Base-by-base conservation (phyloP, 1,140 invertebrate genomes). In the Spodoptera litura region DNA sequence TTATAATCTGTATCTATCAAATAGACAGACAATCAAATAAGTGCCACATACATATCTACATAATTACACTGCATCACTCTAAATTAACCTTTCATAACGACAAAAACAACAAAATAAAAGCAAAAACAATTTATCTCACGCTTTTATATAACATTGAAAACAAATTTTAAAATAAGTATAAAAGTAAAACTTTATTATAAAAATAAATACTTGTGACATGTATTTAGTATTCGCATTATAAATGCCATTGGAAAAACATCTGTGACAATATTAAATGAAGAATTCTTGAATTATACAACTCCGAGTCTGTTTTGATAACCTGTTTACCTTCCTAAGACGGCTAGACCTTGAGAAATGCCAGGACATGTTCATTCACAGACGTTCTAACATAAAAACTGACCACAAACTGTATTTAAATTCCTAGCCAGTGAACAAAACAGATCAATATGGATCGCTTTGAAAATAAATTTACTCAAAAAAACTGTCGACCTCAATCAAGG, bases 181-280 rank as follows among this genome's bases (percentile, higher is more conserved):
- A 64, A 51, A 25, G 44, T n/a, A 35, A 62, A 12, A 64, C 15
- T 64, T 73, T 75, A 75, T 53, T 75, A 75, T n/a, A 53, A 64
- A 75, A 52, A 52, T 75, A 74, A 59, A 74, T 61, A 59, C 31
- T 51, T 56, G 31, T 74, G 6, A 44, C 35, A 44, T 12, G 56
- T 15, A 62, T 62, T 20, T 44, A 38, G 38, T 10, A 44, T 44
- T 44, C 44, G 44, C 56, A 64, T 44, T 44, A 44, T 52, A 12
- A 75, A 75, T 55, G 73, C n/a, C 62, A 77, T 77, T 77, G 62
- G 55, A 56, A 77, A 77, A 77, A 77, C 74, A 77, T 68, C 62
- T 77, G 74, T 77, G 52, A 77, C 31, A 77, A 77, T 68, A 64
- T 64, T 64, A 20, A 35, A 27, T 38, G 53, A 53, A 59, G 56